Conservation (phyloP, 2,888 invertebrate genomes). For the Sycophila texana region DNA sequence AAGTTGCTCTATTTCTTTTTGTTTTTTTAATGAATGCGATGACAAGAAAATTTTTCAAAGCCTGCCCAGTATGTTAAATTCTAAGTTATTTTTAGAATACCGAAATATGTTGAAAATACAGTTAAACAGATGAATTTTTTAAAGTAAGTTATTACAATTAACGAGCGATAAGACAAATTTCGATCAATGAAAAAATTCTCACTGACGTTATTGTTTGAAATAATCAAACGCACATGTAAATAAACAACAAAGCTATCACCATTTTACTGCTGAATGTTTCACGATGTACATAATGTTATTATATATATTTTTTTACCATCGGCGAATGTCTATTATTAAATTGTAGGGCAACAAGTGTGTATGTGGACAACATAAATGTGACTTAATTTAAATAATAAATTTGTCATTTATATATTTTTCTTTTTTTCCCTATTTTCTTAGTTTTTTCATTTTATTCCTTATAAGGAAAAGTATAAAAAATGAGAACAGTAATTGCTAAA, state of each 20-base stretch:
- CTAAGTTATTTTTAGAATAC: constrained; percentile 51
- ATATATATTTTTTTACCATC: constrained; percentile 57
- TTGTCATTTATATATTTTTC: constrained; percentile 48
- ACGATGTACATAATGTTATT: constrained; percentile 57
- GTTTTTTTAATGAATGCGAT: constrained; percentile 8
- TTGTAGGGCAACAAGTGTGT: constrained; percentile 55
- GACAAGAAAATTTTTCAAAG: constrained; percentile 15
- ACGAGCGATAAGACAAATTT: constrained; percentile 19
- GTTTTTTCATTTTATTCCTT: background rate
- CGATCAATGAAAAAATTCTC: constrained; percentile 15
- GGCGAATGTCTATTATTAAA: constrained; percentile 50
- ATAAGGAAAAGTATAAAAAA: constrained; percentile 4
- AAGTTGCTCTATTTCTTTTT: constrained; percentile 37
- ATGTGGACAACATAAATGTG: constrained; percentile 55
- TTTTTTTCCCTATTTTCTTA: background rate
- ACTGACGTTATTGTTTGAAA: constrained; percentile 40
- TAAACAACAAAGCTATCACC: constrained; percentile 44
- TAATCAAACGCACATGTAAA: constrained; percentile 51
- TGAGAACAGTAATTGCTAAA: constrained; percentile 14
- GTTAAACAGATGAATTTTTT: constrained; percentile 5
- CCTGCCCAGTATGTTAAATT: constrained; percentile 17
- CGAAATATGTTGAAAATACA: constrained; percentile 4
- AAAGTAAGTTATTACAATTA: constrained; percentile 35
- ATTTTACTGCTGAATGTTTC: constrained; percentile 48
- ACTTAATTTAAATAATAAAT: constrained; percentile 57